phyloP scores from a whole-genome alignment of 1,140 invertebrate species.

The Apis florea region DNA sequence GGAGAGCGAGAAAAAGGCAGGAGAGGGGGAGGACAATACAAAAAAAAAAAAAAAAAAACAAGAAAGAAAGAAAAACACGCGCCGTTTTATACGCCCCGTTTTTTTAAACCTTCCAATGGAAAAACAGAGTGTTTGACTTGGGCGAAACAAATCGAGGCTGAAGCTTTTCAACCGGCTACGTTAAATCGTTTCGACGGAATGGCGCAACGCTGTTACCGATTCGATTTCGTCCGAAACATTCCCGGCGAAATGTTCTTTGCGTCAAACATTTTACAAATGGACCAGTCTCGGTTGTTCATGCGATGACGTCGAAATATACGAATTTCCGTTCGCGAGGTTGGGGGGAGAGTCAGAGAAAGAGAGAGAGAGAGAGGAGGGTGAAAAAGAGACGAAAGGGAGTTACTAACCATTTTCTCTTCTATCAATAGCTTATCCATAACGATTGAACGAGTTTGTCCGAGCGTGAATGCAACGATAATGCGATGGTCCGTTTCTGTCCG shows the following conservation, averaged over 20 bases:
- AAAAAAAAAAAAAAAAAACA: too few relatives aligned
- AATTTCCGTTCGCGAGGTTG: constrained; percentile 23
- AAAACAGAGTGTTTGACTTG: constrained; percentile 38
- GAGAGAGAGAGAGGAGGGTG: background rate
- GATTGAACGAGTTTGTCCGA: constrained; percentile 74
- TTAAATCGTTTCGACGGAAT: constrained; percentile 57
- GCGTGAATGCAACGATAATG: constrained; percentile 78
- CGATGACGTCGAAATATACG: constrained; percentile 40
- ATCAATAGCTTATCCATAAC: constrained; percentile 69
- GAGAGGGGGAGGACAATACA: accelerated
- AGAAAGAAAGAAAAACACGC: background rate
- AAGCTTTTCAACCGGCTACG: constrained; percentile 41
- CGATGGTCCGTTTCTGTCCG: constrained; percentile 55
- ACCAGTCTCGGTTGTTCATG: background rate
- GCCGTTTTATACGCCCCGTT: constrained; percentile 12
- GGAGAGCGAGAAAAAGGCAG: too few relatives aligned
- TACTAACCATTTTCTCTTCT: constrained; percentile 37
- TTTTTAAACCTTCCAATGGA: constrained; percentile 30
- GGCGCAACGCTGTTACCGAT: constrained; percentile 54
- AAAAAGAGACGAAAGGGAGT: background rate
- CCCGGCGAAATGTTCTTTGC: constrained; percentile 53
- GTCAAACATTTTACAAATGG: constrained; percentile 55
- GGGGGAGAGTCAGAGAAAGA: background rate
- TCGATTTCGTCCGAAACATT: constrained; percentile 52
- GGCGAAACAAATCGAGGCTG: constrained; percentile 46